Percentiles rank a stretch among this genome's conserved stretches.
Conservation (phyloP, 1,140 invertebrate genomes). For the Sycophila sp. region DNA sequence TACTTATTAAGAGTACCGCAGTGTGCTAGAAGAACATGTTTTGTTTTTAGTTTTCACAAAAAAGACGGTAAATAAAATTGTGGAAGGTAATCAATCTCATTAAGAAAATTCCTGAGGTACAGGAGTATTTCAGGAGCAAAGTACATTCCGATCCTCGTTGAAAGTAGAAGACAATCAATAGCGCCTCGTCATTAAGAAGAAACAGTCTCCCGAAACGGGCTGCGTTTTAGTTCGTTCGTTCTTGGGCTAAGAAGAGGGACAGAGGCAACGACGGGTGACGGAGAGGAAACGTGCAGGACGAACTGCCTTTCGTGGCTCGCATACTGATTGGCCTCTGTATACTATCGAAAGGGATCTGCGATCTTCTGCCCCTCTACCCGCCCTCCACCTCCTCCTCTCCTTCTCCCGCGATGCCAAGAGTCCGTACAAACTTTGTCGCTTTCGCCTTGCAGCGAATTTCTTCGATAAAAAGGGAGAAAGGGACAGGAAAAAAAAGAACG, state of each 20-base stretch:
- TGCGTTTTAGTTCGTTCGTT: slow-evolving; percentile 56
- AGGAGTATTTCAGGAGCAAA: slow-evolving; percentile 3
- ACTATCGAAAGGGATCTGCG: too few species aligned
- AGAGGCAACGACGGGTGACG: slow-evolving; percentile 38
- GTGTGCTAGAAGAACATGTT: too few species aligned
- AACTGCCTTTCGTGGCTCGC: slow-evolving; percentile 62
- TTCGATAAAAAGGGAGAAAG: background rate
- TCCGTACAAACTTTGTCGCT: slow-evolving; percentile 36
- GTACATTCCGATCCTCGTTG: slow-evolving; percentile 4
- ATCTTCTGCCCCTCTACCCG: background rate
- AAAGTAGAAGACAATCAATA: slow-evolving; percentile 61
- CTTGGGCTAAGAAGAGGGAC: slow-evolving; percentile 12
- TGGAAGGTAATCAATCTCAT: too few species aligned
- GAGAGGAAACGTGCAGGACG: slow-evolving; percentile 46
- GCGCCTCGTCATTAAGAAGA: slow-evolving; percentile 65
- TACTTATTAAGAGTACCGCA: too few species aligned
- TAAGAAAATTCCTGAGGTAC: background rate
- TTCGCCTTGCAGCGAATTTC: slow-evolving; percentile 15
- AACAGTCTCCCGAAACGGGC: slow-evolving; percentile 63
- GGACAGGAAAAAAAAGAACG: background rate
- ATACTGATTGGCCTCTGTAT: slow-evolving; percentile 63
- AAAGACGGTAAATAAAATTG: too few species aligned
- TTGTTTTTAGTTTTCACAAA: too few species aligned
- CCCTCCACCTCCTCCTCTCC: background rate
- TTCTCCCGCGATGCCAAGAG: background rate